Evolutionary conservation across 92 coral and sea anemone genomes (phyloP).

Genomic region (Paramuricea clavata): DNA sequence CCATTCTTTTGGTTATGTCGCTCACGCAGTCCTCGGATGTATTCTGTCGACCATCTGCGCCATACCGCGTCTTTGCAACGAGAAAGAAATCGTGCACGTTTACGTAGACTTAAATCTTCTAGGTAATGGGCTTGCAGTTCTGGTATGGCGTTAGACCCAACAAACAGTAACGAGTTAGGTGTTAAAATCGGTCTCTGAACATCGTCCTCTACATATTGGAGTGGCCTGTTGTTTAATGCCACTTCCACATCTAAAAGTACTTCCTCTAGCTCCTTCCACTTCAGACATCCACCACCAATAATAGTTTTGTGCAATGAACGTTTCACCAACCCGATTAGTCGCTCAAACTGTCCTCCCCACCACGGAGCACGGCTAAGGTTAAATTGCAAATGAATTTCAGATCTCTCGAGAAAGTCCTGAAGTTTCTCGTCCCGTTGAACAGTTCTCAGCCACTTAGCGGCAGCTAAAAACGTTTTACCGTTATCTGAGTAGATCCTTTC

Average conservation of each 20-base stretch:
- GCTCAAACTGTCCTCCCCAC: slow-evolving; percentile 15
- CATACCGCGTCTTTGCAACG: background rate
- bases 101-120: background rate
- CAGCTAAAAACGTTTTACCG: slow-evolving; percentile 11
- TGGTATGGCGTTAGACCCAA: no score
- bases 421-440: slow-evolving; percentile 11
- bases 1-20: background rate
- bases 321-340: slow-evolving; percentile 21
- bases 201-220: background rate
- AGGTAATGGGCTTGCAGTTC: background rate
- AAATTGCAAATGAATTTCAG: slow-evolving; percentile 11
- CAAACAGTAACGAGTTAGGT: background rate
- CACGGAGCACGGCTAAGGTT: slow-evolving; percentile 23
- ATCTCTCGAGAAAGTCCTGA: background rate
- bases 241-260: slow-evolving; percentile 3
- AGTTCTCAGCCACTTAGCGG: background rate
- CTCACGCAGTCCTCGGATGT: background rate
- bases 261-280: slow-evolving; percentile 10
- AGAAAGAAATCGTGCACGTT: background rate
- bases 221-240: slow-evolving; percentile 8
- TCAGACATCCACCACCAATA: background rate
- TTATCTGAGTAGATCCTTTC: slow-evolving; percentile 10
- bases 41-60: background rate
- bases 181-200: background rate
- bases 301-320: slow-evolving; percentile 2